phyloP scores from a whole-genome alignment of 2,888 invertebrate species.

The Monochamus alternatus region DNA sequence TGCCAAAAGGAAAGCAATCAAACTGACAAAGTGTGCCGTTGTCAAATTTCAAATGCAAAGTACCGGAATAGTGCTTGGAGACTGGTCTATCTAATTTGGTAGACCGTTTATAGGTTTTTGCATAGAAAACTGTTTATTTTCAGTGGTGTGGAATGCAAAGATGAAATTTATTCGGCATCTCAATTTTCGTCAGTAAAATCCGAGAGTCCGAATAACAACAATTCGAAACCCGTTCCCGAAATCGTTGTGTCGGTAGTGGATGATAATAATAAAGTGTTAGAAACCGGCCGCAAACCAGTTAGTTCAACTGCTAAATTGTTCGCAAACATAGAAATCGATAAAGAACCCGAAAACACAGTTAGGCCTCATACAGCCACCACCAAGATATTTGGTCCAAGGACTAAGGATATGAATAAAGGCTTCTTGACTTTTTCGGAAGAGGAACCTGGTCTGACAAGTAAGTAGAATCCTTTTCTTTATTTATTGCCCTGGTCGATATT shows the following conservation, averaged over 20 bases:
- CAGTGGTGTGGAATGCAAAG: conserved; percentile 86
- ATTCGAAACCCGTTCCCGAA: conserved; percentile 44
- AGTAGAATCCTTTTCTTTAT: conserved; percentile 70
- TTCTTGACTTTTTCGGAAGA: conserved; percentile 91
- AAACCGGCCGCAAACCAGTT: conserved; percentile 39
- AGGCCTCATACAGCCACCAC: conserved; percentile 81
- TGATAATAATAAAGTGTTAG: conserved; percentile 27
- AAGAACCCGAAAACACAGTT: conserved; percentile 41
- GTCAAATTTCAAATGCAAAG: conserved; percentile 1
- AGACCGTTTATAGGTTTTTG: conserved; percentile 20
- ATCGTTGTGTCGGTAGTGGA: conserved; percentile 52
- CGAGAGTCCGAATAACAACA: conserved; percentile 50
- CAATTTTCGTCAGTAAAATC: conserved; percentile 69
- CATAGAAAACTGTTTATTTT: conserved; percentile 57
- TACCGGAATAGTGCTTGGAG: conserved; percentile 27
- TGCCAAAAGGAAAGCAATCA: conserved; percentile 1
- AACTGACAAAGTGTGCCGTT: conserved; percentile 28
- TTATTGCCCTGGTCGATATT: no score
- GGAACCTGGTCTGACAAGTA: conserved; percentile 88
- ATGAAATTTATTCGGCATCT: conserved; percentile 84
- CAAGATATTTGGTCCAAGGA: conserved; percentile 85
- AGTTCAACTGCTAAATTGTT: conserved; percentile 64
- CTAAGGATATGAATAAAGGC: conserved; percentile 95
- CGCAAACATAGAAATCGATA: conserved; percentile 39
- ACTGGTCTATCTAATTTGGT: conserved; percentile 29